These are phyloP conservation scores for Melanostoma scalare DNA, from an alignment of 2,888 invertebrate species.

Conservation along the genomic window DNA sequence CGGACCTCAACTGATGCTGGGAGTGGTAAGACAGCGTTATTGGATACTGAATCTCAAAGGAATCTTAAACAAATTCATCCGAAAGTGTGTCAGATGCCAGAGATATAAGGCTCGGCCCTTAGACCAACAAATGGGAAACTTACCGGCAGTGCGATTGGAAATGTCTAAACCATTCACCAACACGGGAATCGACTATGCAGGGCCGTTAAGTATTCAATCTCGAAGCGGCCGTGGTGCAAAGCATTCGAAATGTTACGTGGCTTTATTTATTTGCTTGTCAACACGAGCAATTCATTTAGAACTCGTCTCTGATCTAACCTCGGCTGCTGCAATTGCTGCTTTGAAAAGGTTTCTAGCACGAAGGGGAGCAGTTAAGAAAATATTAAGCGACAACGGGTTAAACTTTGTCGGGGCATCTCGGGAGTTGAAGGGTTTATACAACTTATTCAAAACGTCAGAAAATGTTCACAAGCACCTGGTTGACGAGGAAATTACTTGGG, in stretches of 20 bases:
- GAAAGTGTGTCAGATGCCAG: conserved; percentile 16
- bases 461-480: conserved; percentile 4
- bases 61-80: neutral
- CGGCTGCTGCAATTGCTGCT: conserved; percentile 3
- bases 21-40: conserved; percentile 2
- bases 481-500: conserved; percentile 7
- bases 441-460: conserved; percentile 3
- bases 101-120: neutral
- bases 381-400: conserved; percentile 5
- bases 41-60: conserved; percentile 13
- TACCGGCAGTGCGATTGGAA: neutral
- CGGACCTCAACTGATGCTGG: conserved; percentile 14
- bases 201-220: neutral
- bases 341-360: conserved; percentile 13
- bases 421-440: neutral
- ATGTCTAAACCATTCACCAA: conserved; percentile 11
- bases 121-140: conserved; percentile 17
- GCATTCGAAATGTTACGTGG: conserved; percentile 11
- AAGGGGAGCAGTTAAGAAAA: neutral
- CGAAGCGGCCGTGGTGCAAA: conserved; percentile 12
- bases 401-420: conserved; percentile 23
- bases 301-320: conserved; percentile 11
- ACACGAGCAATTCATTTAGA: conserved; percentile 8
- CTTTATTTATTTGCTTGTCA: conserved; percentile 10
- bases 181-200: conserved; percentile 2